These are phyloP conservation scores for Nyctibius grandis DNA, from an alignment of 2,797 vertebrate species.

Conservation along the genomic window DNA sequence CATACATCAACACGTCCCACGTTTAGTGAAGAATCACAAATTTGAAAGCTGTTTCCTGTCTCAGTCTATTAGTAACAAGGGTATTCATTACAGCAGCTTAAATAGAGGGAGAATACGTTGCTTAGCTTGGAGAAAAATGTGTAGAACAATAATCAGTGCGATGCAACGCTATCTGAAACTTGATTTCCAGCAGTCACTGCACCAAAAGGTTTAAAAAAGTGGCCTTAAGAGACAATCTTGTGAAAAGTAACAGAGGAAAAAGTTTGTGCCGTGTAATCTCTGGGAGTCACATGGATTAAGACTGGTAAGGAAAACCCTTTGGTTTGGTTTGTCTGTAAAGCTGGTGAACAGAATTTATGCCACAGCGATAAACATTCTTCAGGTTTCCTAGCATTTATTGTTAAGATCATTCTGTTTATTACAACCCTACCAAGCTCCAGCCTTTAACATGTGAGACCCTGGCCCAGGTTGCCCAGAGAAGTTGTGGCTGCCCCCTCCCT, in stretches of 20 bases:
- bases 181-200: background rate
- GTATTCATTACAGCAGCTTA: background rate
- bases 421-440: background rate
- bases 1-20: slow-evolving; percentile 3
- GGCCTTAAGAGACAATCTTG: background rate
- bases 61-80: background rate
- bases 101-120: background rate
- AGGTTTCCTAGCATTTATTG: background rate
- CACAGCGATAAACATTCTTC: background rate
- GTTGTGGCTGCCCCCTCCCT: too few relatives aligned
- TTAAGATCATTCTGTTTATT: background rate
- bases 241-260: background rate
- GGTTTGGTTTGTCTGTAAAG: background rate
- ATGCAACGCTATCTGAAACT: background rate
- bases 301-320: background rate
- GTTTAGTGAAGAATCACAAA: background rate
- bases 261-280: background rate
- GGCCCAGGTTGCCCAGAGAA: too few relatives aligned
- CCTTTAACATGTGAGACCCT: too few relatives aligned
- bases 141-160: background rate
- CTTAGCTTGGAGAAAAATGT: background rate
- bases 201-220: background rate
- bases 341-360: background rate
- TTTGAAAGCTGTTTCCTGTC: background rate
- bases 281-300: background rate